phyloP scores from a whole-genome alignment of 1,140 invertebrate genomes.

The Drosophila insularis region DNA sequence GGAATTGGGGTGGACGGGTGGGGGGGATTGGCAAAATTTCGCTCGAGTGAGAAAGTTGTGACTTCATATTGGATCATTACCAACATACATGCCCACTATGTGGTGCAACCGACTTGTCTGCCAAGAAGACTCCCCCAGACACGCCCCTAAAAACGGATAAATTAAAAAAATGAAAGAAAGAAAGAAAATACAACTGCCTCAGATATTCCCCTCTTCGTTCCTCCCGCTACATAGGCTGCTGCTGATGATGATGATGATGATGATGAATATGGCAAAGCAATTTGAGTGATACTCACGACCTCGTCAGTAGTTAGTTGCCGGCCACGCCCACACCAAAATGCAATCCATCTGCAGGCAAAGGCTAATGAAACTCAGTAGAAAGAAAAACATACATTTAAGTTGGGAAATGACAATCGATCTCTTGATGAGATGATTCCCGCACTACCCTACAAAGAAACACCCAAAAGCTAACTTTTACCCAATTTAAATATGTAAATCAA shows the following conservation, averaged over 20 bases:
- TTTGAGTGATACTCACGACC: slow-evolving; percentile 70
- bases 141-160: slow-evolving; percentile 21
- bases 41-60: slow-evolving; percentile 16
- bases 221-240: background rate
- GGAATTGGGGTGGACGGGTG: background rate
- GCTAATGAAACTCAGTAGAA: slow-evolving; percentile 28
- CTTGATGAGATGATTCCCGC: slow-evolving; percentile 20
- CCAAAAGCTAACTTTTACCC: slow-evolving; percentile 5
- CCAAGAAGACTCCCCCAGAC: slow-evolving; percentile 10
- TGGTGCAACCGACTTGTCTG: slow-evolving; percentile 9
- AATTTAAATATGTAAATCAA: slow-evolving; percentile 11
- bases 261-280: slow-evolving; percentile 58
- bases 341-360: slow-evolving; percentile 52
- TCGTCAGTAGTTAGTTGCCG: slow-evolving; percentile 60
- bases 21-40: background rate
- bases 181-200: slow-evolving; percentile 28
- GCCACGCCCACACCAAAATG: slow-evolving; percentile 52
- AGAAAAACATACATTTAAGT: slow-evolving; percentile 33
- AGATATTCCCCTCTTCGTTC: background rate
- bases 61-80: slow-evolving; percentile 17
- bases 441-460: slow-evolving; percentile 16
- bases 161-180: background rate
- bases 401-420: slow-evolving; percentile 33
- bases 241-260: slow-evolving; percentile 30
- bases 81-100: background rate